Evolutionary conservation across 2,888 invertebrate species (phyloP).

Genomic region (Nymphalis urticae): DNA sequence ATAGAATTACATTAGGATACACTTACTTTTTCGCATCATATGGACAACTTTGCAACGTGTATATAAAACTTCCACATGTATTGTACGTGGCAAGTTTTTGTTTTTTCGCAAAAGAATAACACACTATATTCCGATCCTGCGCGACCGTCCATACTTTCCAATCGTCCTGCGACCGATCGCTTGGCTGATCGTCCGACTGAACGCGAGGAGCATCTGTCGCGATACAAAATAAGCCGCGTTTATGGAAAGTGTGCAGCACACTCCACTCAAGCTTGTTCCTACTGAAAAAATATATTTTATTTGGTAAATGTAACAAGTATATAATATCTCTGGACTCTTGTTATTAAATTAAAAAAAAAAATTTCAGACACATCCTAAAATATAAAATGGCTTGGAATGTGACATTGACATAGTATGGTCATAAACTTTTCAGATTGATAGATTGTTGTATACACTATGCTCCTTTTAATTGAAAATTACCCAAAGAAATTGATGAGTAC

Average conservation of each 20-base stretch:
- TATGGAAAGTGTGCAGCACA: slow-evolving; percentile 76
- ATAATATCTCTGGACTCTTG: too few species aligned
- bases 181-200: not conserved
- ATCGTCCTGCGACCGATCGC: slow-evolving; percentile 26
- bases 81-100: slow-evolving; percentile 66
- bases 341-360: too few species aligned
- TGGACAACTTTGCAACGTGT: slow-evolving; percentile 83
- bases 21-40: slow-evolving; percentile 85
- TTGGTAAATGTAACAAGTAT: too few species aligned
- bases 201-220: slow-evolving; percentile 65
- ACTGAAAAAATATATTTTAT: slow-evolving; percentile 45
- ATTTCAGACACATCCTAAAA: too few species aligned
- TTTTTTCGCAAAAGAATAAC: slow-evolving; percentile 66
- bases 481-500: too few species aligned
- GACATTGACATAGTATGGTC: too few species aligned
- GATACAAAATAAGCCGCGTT: slow-evolving; percentile 83
- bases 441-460: too few species aligned
- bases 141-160: slow-evolving; percentile 82
- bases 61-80: slow-evolving; percentile 85
- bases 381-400: too few species aligned
- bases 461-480: too few species aligned
- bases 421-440: too few species aligned
- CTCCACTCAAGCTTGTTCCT: slow-evolving; percentile 58
- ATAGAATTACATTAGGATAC: not conserved
- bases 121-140: slow-evolving; percentile 82